Base-by-base conservation (phyloP, 2,888 invertebrate genomes). In the Pollenia angustigena region DNA sequence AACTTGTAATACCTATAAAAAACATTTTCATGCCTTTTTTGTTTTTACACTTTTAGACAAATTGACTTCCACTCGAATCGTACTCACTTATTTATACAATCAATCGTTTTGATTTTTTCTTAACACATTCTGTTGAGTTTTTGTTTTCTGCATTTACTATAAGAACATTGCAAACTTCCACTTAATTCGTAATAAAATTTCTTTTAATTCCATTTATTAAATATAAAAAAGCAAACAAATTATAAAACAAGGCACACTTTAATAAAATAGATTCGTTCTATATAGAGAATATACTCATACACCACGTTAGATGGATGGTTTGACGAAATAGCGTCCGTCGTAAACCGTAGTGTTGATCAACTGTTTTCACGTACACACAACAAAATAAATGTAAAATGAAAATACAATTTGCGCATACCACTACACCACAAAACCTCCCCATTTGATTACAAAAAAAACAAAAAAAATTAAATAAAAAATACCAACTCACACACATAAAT, bases 321-420 rank as follows among this genome's bases (percentile, higher is more conserved):
- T 50, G 16, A 58, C 18, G 54, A 52, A 81, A 81, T 80, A 76
- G 80, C 84, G 87, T 87, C 76, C 87, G 78, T 74, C 87, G 87
- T 81, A 78, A 87, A 74, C 74, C 87, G 87, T 81, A 69, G 81
- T 81, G 18, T 69, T 81, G 87, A 87, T 87, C 87, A 84, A 87
- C 87, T 87, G 81, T 81, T 81, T 87, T 84, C 87, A 87, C 87
- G 87, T 87, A 87, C 83, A 84, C 78, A 81, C 81, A 68, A 78
- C 60, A 46, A 85, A 85, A 84, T 78, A 85, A 85, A 84, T 81
- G 74, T 87, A 78, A 84, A 87, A 81, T 81, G 44, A 87, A 87
- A 86, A 80, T 71, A 66, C 71, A 80, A 60, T 81, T 78, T 56
- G 84, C 87, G 62, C 84, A 87, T 87, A 84, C 87, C 62, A 84